Evolutionary conservation across 2,797 vertebrate genomes (phyloP).

Genomic region (Hybognathus amarus): DNA sequence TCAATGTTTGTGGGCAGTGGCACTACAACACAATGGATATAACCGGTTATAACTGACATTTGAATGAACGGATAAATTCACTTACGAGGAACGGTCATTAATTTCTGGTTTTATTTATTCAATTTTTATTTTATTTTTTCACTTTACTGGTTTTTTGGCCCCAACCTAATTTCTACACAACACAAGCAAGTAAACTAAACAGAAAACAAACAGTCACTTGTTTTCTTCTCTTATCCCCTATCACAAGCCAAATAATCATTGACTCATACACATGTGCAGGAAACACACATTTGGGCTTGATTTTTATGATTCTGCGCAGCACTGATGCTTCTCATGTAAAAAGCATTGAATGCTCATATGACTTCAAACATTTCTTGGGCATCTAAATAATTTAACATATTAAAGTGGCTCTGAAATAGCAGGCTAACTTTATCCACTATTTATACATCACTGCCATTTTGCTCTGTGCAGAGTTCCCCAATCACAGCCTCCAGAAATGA

Average conservation of each 20-base stretch:
- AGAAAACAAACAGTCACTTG: constrained; percentile 6
- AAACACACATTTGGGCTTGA: constrained; percentile 7
- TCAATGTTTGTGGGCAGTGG: too few relatives aligned
- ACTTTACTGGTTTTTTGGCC: neutral
- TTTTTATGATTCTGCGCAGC: constrained; percentile 19
- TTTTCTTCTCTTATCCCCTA: neutral
- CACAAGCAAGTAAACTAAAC: neutral
- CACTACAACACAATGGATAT: too few relatives aligned
- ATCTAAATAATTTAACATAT: constrained; percentile 60
- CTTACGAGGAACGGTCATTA: too few relatives aligned
- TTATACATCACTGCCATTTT: constrained; percentile 42
- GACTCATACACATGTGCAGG: constrained; percentile 10
- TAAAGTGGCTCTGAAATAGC: constrained; percentile 41
- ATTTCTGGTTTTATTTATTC: neutral
- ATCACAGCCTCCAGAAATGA: constrained; percentile 37
- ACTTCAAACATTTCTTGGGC: constrained; percentile 8
- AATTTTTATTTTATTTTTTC: too few relatives aligned
- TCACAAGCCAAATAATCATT: constrained; percentile 3
- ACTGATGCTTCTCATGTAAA: constrained; percentile 27
- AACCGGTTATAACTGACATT: too few relatives aligned
- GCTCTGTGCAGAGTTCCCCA: constrained; percentile 3
- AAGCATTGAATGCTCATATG: constrained; percentile 35
- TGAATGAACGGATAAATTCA: neutral
- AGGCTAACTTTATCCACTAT: constrained; percentile 41
- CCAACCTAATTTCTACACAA: neutral